Conservation (phyloP, 2,113 vertebrate species). For the Aegotheles bennettii region DNA sequence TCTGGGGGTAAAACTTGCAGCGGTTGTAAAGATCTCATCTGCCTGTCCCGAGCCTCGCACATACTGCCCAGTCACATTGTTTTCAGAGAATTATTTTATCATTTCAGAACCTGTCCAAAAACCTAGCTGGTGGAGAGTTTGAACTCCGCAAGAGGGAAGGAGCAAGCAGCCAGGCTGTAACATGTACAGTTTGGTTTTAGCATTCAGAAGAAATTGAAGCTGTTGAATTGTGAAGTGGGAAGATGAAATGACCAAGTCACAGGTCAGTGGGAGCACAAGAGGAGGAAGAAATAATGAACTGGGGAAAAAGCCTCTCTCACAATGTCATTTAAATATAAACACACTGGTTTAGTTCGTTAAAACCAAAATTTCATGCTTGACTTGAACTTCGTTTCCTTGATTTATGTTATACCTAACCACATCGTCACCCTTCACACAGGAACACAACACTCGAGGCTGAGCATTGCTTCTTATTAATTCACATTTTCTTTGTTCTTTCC, state of each 20-base stretch:
- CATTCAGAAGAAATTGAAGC: neutral
- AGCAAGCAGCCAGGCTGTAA: neutral
- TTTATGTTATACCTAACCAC: neutral
- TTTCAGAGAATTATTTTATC: neutral
- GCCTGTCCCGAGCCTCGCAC: neutral
- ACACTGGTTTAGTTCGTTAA: neutral
- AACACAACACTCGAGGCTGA: neutral
- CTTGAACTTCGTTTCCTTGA: neutral
- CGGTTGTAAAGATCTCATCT: neutral
- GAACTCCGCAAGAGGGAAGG: neutral
- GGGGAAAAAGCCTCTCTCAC: neutral
- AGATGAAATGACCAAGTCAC: neutral
- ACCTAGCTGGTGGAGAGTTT: neutral
- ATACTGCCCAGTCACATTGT: neutral
- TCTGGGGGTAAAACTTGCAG: neutral
- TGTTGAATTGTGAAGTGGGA: neutral
- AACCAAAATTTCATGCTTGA: neutral
- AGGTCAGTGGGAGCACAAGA: neutral
- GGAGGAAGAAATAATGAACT: neutral
- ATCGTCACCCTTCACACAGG: neutral
- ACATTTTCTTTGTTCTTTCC: constrained; percentile 35
- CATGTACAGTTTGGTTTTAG: neutral
- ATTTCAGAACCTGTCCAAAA: neutral
- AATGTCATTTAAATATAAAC: neutral
- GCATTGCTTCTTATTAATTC: neutral